Percentiles rank a stretch among this genome's conserved stretches.
These are phyloP conservation scores for Teleogryllus occipitalis DNA, from an alignment of 1,140 invertebrate genomes.

Conservation along the genomic window DNA sequence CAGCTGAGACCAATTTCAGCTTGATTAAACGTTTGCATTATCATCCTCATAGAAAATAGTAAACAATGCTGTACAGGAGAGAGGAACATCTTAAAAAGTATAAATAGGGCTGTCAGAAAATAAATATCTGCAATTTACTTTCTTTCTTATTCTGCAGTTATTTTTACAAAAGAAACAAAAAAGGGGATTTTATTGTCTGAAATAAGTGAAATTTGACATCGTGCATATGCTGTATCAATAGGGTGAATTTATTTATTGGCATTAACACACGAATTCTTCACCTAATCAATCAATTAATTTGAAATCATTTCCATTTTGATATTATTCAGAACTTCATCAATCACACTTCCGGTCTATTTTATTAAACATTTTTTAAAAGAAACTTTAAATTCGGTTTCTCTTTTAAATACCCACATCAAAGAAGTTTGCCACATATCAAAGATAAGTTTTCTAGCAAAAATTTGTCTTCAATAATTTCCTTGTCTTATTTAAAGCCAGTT, in stretches of 20 bases:
- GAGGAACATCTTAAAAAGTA: background rate
- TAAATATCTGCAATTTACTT: background rate
- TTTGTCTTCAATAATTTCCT: too few relatives aligned
- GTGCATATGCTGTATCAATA: background rate
- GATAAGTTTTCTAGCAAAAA: too few relatives aligned
- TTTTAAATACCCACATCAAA: too few relatives aligned
- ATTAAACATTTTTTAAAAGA: too few relatives aligned
- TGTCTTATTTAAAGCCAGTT: too few relatives aligned
- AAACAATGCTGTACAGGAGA: background rate
- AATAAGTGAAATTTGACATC: background rate
- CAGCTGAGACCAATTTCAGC: background rate
- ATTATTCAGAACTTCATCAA: too few relatives aligned
- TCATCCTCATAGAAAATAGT: background rate
- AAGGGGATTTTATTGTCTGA: background rate
- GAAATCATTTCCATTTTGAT: too few relatives aligned
- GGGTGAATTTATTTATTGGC: background rate
- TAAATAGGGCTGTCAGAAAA: background rate
- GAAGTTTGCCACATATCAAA: too few relatives aligned
- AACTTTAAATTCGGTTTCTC: too few relatives aligned
- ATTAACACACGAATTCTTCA: background rate
- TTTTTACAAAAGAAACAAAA: too few relatives aligned
- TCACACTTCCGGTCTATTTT: too few relatives aligned
- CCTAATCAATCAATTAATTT: too few relatives aligned
- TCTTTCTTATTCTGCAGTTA: background rate
- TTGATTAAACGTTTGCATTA: background rate